Conservation (phyloP, 2,888 invertebrate species). For the Opisthograptis luteolata region DNA sequence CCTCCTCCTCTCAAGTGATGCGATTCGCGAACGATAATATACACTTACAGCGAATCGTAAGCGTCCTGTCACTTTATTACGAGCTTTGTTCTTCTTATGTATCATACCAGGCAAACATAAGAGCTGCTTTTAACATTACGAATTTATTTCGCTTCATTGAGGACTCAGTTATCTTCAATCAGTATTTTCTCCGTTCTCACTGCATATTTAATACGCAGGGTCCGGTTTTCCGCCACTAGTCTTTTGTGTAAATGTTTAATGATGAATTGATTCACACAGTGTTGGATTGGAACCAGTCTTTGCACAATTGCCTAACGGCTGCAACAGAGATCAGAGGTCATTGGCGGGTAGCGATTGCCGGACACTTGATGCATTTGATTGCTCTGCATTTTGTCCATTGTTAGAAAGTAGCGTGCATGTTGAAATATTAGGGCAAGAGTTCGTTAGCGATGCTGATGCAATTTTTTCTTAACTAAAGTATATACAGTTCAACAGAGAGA, state of each 20-base stretch:
- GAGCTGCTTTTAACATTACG: slow-evolving; percentile 21
- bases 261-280: slow-evolving; percentile 64
- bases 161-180: slow-evolving; percentile 40
- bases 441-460: not conserved
- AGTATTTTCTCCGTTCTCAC: slow-evolving; percentile 34
- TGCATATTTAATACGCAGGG: slow-evolving; percentile 29
- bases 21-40: slow-evolving; percentile 68
- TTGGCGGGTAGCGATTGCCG: slow-evolving; percentile 39
- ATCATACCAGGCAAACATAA: slow-evolving; percentile 54
- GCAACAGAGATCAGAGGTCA: slow-evolving; percentile 68
- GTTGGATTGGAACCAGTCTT: slow-evolving; percentile 61
- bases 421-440: slow-evolving; percentile 26
- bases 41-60: slow-evolving; percentile 62
- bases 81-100: slow-evolving; percentile 26
- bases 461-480: not conserved
- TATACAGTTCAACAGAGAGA: too few species aligned
- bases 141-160: slow-evolving; percentile 7
- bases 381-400: slow-evolving; percentile 43
- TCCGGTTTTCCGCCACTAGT: slow-evolving; percentile 53
- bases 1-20: slow-evolving; percentile 80
- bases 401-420: slow-evolving; percentile 35
- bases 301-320: slow-evolving; percentile 63
- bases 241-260: slow-evolving; percentile 46
- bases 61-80: slow-evolving; percentile 27
- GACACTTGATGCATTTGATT: slow-evolving; percentile 43